A percentile compares a stretch with the other conserved stretches of the same genome.
These are phyloP conservation scores for Ariolimax columbianus DNA, from an alignment of 2,888 invertebrate genomes.

Conservation along the genomic window DNA sequence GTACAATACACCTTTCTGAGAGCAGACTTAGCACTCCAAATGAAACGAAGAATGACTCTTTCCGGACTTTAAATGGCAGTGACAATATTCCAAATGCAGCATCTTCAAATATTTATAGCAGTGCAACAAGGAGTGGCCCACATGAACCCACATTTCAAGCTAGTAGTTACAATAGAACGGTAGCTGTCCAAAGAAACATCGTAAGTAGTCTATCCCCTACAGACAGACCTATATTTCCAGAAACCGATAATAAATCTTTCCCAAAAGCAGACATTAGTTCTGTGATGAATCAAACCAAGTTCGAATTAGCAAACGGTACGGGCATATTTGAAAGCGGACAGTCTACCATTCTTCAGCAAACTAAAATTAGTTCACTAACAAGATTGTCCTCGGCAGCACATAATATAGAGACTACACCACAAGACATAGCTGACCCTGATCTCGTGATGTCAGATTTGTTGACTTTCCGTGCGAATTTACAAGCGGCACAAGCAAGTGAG, in stretches of 20 bases:
- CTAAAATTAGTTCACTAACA: not conserved
- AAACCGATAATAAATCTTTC: not conserved
- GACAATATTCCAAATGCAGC: too few relatives aligned
- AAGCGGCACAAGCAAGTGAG: not conserved
- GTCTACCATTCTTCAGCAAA: not conserved
- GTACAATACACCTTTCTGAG: not conserved
- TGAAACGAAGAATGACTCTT: not conserved
- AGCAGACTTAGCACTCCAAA: too few relatives aligned
- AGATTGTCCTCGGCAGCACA: not conserved
- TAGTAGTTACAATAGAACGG: not conserved
- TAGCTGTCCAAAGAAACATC: too few relatives aligned
- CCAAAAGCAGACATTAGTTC: too few relatives aligned
- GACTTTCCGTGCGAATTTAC: not conserved
- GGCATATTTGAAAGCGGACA: not conserved
- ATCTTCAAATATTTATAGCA: too few relatives aligned
- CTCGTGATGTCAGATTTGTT: not conserved
- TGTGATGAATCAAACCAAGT: not conserved
- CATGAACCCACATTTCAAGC: not conserved
- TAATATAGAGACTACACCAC: not conserved
- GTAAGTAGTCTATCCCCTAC: not conserved
- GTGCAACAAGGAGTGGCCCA: not conserved
- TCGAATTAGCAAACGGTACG: not conserved
- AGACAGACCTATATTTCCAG: not conserved
- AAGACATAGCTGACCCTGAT: constrained; percentile 1
- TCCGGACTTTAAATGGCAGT: not conserved